These are phyloP conservation scores for Thalassaphorura encarpata DNA, from an alignment of 1,140 invertebrate species.

Conservation along the genomic window DNA sequence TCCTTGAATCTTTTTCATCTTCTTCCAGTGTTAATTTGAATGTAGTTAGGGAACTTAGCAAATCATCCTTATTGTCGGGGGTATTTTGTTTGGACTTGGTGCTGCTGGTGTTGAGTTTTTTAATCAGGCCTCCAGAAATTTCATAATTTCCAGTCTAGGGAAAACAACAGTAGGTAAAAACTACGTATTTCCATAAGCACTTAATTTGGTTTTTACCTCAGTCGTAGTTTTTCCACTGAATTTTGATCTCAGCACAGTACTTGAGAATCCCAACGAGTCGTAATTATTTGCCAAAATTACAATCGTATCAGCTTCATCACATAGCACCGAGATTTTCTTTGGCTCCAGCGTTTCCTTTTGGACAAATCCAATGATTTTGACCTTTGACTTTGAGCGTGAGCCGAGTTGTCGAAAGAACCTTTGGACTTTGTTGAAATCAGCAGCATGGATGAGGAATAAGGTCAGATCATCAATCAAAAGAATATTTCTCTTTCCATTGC, in stretches of 20 bases:
- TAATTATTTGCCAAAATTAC: neutral
- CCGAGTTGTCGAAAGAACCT: neutral
- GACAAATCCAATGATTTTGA: constrained; percentile 15
- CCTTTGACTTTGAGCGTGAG: neutral
- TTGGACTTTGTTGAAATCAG: neutral
- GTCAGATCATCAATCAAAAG: neutral
- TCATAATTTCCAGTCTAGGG: constrained; percentile 11
- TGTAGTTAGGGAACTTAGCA: constrained; percentile 23
- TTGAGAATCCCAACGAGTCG: no score
- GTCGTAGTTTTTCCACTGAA: neutral
- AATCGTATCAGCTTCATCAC: constrained; percentile 12
- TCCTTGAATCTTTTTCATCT: constrained; percentile 25
- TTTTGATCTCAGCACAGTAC: neutral
- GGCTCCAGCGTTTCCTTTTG: constrained; percentile 6
- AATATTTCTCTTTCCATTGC: neutral
- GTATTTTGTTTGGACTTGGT: neutral
- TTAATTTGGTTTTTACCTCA: neutral
- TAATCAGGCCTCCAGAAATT: constrained; percentile 4
- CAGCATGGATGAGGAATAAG: neutral
- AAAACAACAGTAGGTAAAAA: neutral
- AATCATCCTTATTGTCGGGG: constrained; percentile 5
- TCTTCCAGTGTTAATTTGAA: constrained; percentile 32
- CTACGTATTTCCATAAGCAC: neutral
- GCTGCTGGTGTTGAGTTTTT: neutral
- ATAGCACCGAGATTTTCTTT: constrained; percentile 1